Conservation (phyloP, 2,888 invertebrate species). For the Teinopalpus imperialis region DNA sequence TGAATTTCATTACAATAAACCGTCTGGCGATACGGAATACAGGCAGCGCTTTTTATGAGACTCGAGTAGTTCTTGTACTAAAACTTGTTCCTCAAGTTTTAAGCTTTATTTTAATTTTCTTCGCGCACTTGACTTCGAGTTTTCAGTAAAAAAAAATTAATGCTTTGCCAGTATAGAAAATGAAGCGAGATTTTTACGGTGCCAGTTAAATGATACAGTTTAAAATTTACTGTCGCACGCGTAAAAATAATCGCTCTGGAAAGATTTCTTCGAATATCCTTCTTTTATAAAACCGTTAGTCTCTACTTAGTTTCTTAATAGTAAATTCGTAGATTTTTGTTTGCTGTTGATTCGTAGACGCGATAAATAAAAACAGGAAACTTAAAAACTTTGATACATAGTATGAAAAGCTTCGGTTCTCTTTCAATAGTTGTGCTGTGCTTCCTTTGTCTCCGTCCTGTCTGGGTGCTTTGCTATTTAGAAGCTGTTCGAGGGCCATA, state of each 20-base stretch:
- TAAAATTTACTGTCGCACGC: conserved; percentile 20
- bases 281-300: too few relatives aligned
- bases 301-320: too few relatives aligned
- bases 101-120: conserved; percentile 78
- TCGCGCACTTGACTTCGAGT: conserved; percentile 45
- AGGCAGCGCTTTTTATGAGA: conserved; percentile 63
- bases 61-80: conserved; percentile 52
- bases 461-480: too few relatives aligned
- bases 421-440: too few relatives aligned
- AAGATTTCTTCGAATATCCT: conserved; percentile 5
- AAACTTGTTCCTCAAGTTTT: conserved; percentile 69
- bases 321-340: too few relatives aligned
- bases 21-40: conserved; percentile 62
- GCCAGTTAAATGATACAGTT: conserved; percentile 31
- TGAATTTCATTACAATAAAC: conserved; percentile 43
- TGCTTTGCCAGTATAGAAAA: conserved; percentile 60
- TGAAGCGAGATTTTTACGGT: conserved; percentile 59
- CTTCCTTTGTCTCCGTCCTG: too few relatives aligned
- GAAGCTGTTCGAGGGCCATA: too few relatives aligned
- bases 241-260: conserved; percentile 11
- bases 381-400: too few relatives aligned
- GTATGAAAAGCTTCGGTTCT: too few relatives aligned
- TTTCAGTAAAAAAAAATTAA: conserved; percentile 50
- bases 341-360: too few relatives aligned
- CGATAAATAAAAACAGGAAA: too few relatives aligned